These are phyloP conservation scores for Atta cephalotes DNA, from an alignment of 1,140 invertebrate species.

Conservation along the genomic window DNA sequence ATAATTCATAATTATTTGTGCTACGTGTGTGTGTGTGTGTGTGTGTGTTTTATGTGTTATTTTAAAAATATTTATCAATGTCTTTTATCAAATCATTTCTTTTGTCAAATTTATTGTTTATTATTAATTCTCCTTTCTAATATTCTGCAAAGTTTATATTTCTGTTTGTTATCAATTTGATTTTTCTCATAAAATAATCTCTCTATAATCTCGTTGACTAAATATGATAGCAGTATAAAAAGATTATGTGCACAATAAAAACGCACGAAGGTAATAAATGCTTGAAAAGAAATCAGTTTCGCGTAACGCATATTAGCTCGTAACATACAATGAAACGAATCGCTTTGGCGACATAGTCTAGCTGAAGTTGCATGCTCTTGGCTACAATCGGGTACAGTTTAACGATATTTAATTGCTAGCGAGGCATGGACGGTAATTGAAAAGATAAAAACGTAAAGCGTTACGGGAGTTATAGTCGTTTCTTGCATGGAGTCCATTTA, in stretches of 20 bases:
- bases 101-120: not conserved
- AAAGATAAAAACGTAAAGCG: slow-evolving; percentile 74
- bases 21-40: too few relatives aligned
- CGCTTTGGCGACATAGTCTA: slow-evolving; percentile 7
- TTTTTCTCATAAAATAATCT: not conserved
- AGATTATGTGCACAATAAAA: not conserved
- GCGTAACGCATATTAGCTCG: slow-evolving; percentile 14
- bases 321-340: slow-evolving; percentile 41
- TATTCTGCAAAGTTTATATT: not conserved
- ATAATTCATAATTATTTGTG: not conserved
- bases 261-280: slow-evolving; percentile 17
- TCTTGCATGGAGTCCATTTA: slow-evolving; percentile 33
- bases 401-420: slow-evolving; percentile 75
- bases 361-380: slow-evolving; percentile 5
- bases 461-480: slow-evolving; percentile 1
- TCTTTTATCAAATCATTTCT: not conserved
- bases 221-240: not conserved
- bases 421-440: slow-evolving; percentile 68
- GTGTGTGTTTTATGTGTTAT: not conserved
- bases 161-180: not conserved
- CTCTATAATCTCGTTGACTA: not conserved
- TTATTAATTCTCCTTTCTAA: slow-evolving; percentile 5
- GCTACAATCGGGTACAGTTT: slow-evolving; percentile 57
- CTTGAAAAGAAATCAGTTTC: not conserved
- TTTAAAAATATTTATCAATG: slow-evolving; percentile 16